A percentile compares a stretch with the other conserved stretches of the same genome.
Evolutionary conservation across 2,888 invertebrate species (phyloP).

Genomic region (Pycnomerus fuliginosus): DNA sequence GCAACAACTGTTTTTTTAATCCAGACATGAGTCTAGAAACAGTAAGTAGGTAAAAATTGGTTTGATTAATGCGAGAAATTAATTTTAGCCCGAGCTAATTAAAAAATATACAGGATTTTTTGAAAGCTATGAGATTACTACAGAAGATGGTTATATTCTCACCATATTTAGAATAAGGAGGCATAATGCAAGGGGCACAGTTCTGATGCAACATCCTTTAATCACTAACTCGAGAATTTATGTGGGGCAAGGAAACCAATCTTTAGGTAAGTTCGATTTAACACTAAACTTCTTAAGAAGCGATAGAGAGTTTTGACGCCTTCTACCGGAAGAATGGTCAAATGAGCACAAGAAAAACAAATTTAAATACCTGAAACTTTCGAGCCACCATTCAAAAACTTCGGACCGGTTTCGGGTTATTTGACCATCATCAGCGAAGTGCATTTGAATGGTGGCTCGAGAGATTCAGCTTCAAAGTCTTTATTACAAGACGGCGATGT

Average conservation of each 20-base stretch:
- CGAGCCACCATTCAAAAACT: no score
- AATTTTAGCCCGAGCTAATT: slow-evolving; percentile 4
- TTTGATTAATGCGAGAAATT: neutral
- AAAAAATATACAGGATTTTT: slow-evolving; percentile 1
- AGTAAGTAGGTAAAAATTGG: neutral
- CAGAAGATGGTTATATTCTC: slow-evolving; percentile 24
- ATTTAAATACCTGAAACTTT: no score
- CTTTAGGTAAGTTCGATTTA: slow-evolving; percentile 7
- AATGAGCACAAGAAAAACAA: no score
- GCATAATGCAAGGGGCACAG: slow-evolving; percentile 15
- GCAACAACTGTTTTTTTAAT: slow-evolving; percentile 1
- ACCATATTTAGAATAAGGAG: slow-evolving; percentile 13
- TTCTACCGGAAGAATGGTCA: no score
- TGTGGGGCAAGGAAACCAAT: slow-evolving; percentile 5
- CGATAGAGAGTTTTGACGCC: no score
- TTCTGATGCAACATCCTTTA: slow-evolving; percentile 19
- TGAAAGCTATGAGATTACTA: slow-evolving; percentile 10
- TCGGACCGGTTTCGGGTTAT: no score
- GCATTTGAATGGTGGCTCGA: no score
- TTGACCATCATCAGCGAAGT: no score
- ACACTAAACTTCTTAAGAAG: slow-evolving; percentile 1
- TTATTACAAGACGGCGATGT: no score
- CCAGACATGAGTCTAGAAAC: slow-evolving; percentile 1
- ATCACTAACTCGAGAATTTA: slow-evolving; percentile 10
- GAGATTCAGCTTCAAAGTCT: no score